Conservation (phyloP, 2,797 vertebrate species). For the Oreonectes daqikongensis region DNA sequence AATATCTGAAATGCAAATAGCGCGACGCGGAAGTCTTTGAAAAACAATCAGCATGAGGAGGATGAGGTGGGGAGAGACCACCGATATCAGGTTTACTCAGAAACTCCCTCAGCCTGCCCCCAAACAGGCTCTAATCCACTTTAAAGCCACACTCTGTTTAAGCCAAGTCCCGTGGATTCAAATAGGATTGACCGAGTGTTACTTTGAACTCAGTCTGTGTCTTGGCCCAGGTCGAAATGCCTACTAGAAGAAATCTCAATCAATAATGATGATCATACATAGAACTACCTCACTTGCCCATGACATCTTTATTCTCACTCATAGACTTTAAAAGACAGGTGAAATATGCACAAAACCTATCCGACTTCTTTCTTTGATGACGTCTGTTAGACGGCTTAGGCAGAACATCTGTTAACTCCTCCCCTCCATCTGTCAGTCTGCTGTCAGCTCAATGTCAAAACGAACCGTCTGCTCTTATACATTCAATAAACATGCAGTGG, state of each 20-base stretch:
- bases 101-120: constrained; percentile 26
- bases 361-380: not conserved
- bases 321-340: too few relatives aligned
- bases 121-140: constrained; percentile 50
- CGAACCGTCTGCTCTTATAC: too few relatives aligned
- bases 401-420: too few relatives aligned
- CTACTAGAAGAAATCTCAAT: constrained; percentile 18
- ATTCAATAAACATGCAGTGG: too few relatives aligned
- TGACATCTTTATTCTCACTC: not conserved
- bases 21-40: constrained; percentile 40
- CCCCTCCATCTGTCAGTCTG: too few relatives aligned
- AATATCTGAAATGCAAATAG: constrained; percentile 55
- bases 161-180: constrained; percentile 45
- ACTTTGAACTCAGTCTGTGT: constrained; percentile 35
- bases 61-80: constrained; percentile 32
- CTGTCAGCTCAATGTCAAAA: too few relatives aligned
- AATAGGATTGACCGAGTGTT: constrained; percentile 52
- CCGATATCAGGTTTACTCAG: constrained; percentile 48
- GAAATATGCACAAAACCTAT: constrained; percentile 5
- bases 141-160: constrained; percentile 47
- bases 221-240: constrained; percentile 31
- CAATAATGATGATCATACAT: constrained; percentile 21
- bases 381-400: too few relatives aligned
- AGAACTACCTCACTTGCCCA: not conserved
- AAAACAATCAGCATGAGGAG: constrained; percentile 35